These are phyloP conservation scores for Myotis pilosus DNA, from an alignment of 2,797 vertebrate species.

Conservation along the genomic window DNA sequence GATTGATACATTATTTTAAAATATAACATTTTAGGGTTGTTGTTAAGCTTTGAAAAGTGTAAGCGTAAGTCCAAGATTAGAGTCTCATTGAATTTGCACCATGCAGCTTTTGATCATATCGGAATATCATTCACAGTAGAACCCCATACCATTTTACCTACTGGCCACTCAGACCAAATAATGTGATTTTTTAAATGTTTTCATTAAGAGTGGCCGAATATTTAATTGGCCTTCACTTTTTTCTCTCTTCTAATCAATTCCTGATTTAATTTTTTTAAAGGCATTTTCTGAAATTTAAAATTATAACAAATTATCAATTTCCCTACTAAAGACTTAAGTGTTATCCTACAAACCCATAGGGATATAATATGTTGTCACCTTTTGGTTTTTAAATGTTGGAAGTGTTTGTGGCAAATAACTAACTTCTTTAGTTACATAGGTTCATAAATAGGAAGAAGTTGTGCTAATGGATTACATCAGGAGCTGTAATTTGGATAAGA, in stretches of 20 bases:
- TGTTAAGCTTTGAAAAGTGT: slow-evolving; percentile 15
- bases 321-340: background rate
- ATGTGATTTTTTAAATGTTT: background rate
- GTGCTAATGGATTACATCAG: background rate
- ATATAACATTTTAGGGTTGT: background rate
- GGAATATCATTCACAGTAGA: background rate
- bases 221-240: background rate
- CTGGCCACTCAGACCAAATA: slow-evolving; percentile 3
- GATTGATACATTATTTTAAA: background rate
- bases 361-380: background rate
- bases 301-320: background rate
- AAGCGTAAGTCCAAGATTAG: background rate
- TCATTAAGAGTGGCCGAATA: background rate
- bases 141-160: background rate
- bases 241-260: background rate
- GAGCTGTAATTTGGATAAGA: background rate
- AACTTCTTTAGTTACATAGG: background rate
- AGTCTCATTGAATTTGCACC: background rate
- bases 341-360: background rate
- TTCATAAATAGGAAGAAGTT: background rate
- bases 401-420: background rate
- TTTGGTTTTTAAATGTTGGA: background rate
- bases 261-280: background rate
- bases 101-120: background rate
- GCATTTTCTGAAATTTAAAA: background rate